These are phyloP conservation scores for Ammodramus savannarum DNA, from an alignment of 2,113 vertebrate species.

Conservation along the genomic window DNA sequence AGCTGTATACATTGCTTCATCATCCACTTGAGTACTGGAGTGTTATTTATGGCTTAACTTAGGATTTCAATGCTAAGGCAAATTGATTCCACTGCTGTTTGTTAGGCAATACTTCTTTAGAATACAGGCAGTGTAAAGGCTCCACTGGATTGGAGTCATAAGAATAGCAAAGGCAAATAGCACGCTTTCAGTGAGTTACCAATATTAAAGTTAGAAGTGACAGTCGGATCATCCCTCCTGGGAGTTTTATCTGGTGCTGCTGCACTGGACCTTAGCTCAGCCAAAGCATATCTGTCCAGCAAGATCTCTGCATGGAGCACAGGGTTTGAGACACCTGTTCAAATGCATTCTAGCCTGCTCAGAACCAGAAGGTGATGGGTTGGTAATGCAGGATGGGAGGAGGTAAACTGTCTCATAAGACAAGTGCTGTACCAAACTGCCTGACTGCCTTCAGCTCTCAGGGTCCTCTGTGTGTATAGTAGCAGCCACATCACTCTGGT, in stretches of 20 bases:
- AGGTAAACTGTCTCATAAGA: background rate
- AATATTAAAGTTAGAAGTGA: background rate
- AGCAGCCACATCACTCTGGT: background rate
- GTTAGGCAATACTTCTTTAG: background rate
- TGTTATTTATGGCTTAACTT: background rate
- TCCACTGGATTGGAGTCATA: background rate
- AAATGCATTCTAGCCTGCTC: background rate
- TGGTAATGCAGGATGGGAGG: background rate
- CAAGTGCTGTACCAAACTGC: background rate
- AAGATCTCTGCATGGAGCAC: background rate
- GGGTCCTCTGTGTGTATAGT: background rate
- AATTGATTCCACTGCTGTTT: background rate
- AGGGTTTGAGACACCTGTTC: background rate
- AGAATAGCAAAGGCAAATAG: background rate
- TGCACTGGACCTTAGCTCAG: background rate
- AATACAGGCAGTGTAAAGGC: background rate
- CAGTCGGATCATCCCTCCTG: background rate
- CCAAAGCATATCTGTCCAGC: background rate
- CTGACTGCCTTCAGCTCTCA: background rate
- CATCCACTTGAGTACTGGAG: rapidly evolving
- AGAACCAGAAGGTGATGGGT: background rate
- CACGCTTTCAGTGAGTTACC: background rate
- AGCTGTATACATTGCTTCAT: background rate
- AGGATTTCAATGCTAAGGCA: background rate
- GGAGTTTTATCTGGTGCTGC: background rate